A percentile compares a stretch with the other conserved stretches of the same genome.
Evolutionary conservation across 2,888 invertebrate species (phyloP).

Genomic region (Sarcophaga caerulescens): DNA sequence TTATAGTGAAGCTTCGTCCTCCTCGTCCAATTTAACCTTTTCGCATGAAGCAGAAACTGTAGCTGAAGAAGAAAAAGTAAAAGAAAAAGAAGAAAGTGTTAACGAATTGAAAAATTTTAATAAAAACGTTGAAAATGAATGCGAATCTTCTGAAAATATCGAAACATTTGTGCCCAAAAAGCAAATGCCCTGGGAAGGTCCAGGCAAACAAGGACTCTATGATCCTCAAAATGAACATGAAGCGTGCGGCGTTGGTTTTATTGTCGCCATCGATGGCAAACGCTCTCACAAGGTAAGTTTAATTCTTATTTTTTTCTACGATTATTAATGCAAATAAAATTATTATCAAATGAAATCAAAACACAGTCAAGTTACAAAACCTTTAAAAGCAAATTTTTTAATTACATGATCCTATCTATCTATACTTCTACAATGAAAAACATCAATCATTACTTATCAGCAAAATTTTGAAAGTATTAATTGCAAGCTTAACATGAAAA

Average conservation of each 20-base stretch:
- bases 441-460: no score
- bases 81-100: constrained; percentile 38
- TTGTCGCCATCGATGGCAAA: constrained; percentile 98
- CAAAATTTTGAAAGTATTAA: no score
- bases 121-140: constrained; percentile 50
- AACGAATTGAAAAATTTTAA: constrained; percentile 49
- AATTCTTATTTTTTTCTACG: neutral
- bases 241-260: constrained; percentile 99
- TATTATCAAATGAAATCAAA: no score
- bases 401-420: no score
- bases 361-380: no score
- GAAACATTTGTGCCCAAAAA: constrained; percentile 39
- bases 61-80: constrained; percentile 42
- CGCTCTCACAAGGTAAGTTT: constrained; percentile 91
- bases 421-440: no score
- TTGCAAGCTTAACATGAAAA: no score
- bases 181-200: constrained; percentile 89
- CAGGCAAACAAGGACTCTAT: constrained; percentile 95
- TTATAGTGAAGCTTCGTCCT: constrained; percentile 30
- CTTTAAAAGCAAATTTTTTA: no score
- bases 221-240: constrained; percentile 97
- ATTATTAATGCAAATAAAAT: no score
- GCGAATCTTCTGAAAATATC: constrained; percentile 33
- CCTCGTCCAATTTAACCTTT: constrained; percentile 41
- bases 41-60: constrained; percentile 67